These are phyloP conservation scores for Mystacornis crossleyi DNA, from an alignment of 2,113 vertebrate species.

Conservation along the genomic window DNA sequence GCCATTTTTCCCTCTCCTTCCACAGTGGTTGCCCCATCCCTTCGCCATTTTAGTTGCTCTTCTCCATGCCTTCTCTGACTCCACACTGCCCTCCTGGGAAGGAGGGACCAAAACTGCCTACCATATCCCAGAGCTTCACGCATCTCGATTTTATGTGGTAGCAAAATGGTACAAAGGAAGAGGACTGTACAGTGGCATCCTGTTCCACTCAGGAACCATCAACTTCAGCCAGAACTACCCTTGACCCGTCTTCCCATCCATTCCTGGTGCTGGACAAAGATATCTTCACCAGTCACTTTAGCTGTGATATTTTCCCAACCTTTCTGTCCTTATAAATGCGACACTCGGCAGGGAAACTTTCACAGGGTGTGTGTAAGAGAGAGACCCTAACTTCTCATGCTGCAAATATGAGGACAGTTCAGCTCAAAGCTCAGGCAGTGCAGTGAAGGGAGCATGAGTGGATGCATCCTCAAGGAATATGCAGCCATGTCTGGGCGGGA, in stretches of 20 bases:
- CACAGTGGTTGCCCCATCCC: background rate
- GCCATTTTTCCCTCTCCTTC: background rate
- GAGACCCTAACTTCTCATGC: background rate
- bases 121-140: background rate
- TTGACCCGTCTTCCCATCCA: background rate
- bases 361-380: background rate
- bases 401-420: background rate
- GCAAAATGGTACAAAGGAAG: background rate
- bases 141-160: background rate
- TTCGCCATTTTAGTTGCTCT: background rate
- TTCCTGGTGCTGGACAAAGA: background rate
- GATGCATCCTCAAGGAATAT: background rate
- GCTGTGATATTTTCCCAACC: background rate
- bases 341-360: background rate
- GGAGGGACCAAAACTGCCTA: background rate
- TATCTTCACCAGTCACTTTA: constrained; percentile 4
- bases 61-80: background rate
- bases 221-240: rapidly evolving
- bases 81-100: background rate
- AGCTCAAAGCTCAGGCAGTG: background rate
- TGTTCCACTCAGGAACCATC: background rate
- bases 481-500: background rate
- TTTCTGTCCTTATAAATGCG: constrained; percentile 32
- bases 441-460: background rate
- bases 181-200: background rate